Evolutionary conservation across 2,888 invertebrate species (phyloP).

Genomic region (Escarpia spicata): DNA sequence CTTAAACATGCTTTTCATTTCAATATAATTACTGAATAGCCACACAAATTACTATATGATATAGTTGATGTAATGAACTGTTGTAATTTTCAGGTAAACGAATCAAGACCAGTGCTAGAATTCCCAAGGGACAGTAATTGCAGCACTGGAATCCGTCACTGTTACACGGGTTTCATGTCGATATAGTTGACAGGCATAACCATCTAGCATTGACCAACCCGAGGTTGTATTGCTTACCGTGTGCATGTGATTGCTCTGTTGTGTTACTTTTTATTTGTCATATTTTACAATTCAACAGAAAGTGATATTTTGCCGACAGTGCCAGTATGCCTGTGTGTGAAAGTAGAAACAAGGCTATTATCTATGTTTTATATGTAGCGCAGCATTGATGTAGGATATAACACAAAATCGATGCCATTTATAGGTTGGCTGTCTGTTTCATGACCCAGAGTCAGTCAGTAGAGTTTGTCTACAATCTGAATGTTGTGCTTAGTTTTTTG

Average conservation of each 20-base stretch:
- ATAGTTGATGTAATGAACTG: not conserved
- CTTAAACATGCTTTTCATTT: not conserved
- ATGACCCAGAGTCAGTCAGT: no score
- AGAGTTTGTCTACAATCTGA: no score
- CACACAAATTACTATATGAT: not conserved
- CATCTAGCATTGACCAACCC: not conserved
- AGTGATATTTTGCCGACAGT: not conserved
- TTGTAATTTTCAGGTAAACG: constrained; percentile 20
- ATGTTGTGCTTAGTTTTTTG: no score
- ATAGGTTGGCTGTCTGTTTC: no score
- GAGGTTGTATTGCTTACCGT: not conserved
- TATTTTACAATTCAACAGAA: no score
- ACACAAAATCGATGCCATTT: not conserved
- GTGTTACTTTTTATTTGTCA: no score
- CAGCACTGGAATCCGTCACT: not conserved
- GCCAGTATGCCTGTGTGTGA: not conserved
- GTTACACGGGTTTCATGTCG: not conserved
- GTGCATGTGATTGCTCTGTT: not conserved
- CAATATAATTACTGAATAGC: not conserved
- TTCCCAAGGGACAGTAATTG: not conserved
- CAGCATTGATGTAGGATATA: not conserved
- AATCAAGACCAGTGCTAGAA: constrained; percentile 20
- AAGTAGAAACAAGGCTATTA: not conserved
- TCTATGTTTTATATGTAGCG: not conserved
- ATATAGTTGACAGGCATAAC: not conserved